Percentiles rank a stretch among this genome's conserved stretches.
Evolutionary conservation across 2,797 vertebrate genomes (phyloP).

Genomic region (Pogonophryne albipinna): DNA sequence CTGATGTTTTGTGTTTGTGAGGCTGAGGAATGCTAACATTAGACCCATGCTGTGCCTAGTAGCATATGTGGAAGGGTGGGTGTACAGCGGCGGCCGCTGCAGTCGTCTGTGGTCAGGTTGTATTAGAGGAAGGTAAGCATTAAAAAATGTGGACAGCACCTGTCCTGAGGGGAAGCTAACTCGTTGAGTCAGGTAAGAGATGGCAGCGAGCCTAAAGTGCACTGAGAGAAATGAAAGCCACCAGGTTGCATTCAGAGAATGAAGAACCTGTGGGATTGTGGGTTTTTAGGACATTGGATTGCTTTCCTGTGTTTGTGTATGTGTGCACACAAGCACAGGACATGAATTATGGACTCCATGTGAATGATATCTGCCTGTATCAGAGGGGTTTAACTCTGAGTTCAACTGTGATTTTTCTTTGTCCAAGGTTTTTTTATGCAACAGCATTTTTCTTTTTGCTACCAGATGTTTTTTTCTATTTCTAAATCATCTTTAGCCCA

Average conservation of each 20-base stretch:
- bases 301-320: constrained; percentile 6
- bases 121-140: constrained; percentile 21
- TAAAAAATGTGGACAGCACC: constrained; percentile 24
- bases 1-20: constrained; percentile 33
- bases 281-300: constrained; percentile 20
- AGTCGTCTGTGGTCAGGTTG: constrained; percentile 14
- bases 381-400: constrained; percentile 1
- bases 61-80: constrained; percentile 3
- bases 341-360: constrained; percentile 37
- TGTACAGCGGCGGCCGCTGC: background rate
- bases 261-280: constrained; percentile 20
- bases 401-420: constrained; percentile 23
- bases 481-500: constrained; percentile 38
- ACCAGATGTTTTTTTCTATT: constrained; percentile 52
- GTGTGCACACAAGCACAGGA: constrained; percentile 13
- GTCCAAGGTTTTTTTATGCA: constrained; percentile 24
- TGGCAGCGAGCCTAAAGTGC: constrained; percentile 26
- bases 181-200: constrained; percentile 34
- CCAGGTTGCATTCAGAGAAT: constrained; percentile 8
- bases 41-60: background rate
- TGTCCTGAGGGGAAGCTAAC: constrained; percentile 20
- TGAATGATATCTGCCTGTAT: constrained; percentile 20
- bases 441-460: constrained; percentile 22
- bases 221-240: constrained; percentile 24
- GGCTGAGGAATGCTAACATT: constrained; percentile 18